Evolutionary conservation across 2,113 vertebrate genomes (phyloP), one percentile per base, ranked within the genome.

Genomic region (Eubucco bourcierii): DNA sequence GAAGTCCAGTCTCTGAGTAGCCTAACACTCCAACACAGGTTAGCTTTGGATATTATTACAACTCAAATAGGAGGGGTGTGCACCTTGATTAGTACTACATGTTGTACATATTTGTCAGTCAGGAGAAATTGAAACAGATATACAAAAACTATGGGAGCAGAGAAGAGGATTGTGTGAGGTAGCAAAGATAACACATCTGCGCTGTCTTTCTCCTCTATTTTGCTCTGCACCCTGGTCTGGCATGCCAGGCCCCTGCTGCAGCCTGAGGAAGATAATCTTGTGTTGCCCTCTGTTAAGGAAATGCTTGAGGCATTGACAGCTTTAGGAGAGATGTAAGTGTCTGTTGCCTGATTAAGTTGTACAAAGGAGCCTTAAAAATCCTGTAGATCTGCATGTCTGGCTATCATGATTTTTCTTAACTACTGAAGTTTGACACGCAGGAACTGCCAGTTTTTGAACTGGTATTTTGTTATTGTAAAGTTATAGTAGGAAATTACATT

Each of bases 311-410:
- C 80, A 53, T 82, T 93, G 82, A 88, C 79, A 93, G 82, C 90
- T 91, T 83, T 60, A 74, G 76, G 73, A 60, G 72, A 90, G 65
- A 86, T 90, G 80, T 95, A 94, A 94, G 72, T 80, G 82, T 74
- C 80, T 91, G 58, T 76, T 95, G 79, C 0, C 88, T 93, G 85
- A 93, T 95, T 85, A 93, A 80, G 61, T 88, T 86, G 76, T 90
- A 80, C 68, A 87, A 83, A 94, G 46, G 25, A 83, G 67, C 63
- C 77, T 75, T 88, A 52, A 91, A 90, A 95, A 80, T 14, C 19
- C 65, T 71, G 79, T 74, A 93, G 80, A 58, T 71, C 73, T 80
- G 19, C 1, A 1, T 56, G 76, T 84, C 76, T 93, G 84, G 75
- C 46, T 90, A 6, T 74, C 85, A 60, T 10, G 60, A 80, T 14